These are phyloP conservation scores for Anguilla japonica DNA, from an alignment of 2,113 vertebrate species.

Conservation along the genomic window DNA sequence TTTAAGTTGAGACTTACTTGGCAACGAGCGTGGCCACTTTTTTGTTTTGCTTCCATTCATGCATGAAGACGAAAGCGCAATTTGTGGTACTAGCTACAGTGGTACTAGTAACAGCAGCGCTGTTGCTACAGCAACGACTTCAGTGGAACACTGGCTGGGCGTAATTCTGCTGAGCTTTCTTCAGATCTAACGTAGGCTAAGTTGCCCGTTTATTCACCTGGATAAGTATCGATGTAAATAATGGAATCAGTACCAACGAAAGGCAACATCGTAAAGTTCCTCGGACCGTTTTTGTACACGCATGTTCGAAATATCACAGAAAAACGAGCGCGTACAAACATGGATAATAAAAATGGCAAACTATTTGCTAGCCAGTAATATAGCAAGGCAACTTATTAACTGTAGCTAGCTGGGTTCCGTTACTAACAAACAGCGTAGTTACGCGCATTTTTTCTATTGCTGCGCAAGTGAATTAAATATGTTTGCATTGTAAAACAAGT, in stretches of 20 bases:
- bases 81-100: neutral
- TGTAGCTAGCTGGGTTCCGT: neutral
- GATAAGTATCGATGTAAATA: neutral
- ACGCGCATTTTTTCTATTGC: neutral
- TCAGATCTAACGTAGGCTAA: neutral
- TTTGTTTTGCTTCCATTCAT: neutral
- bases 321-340: neutral
- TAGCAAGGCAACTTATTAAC: neutral
- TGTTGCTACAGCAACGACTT: slow-evolving; percentile 3
- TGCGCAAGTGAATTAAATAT: neutral
- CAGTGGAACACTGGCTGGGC: neutral
- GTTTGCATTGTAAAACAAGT: neutral
- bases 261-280: neutral
- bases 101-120: neutral
- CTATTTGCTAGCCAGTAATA: neutral
- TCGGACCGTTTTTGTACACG: neutral
- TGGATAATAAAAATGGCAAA: neutral
- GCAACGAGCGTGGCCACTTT: neutral
- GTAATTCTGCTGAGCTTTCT: neutral
- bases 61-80: neutral
- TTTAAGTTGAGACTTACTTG: neutral
- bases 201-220: neutral
- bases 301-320: neutral
- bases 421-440: neutral
- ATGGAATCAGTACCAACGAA: neutral